Evolutionary conservation across 2,113 vertebrate species (phyloP).

Genomic region (Megaleporinus macrocephalus): DNA sequence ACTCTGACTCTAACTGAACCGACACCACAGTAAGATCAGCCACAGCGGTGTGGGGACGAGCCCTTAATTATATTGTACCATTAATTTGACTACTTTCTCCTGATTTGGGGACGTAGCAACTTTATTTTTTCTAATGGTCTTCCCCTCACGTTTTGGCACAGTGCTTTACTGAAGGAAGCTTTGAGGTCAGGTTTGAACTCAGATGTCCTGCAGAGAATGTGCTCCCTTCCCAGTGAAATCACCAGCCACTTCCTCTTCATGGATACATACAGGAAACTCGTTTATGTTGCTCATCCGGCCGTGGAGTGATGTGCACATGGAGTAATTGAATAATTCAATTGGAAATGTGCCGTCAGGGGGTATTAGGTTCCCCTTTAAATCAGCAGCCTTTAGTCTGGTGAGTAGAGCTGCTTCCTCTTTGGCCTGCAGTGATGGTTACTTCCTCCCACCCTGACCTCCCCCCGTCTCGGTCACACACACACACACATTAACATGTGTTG

Average conservation of each 20-base stretch:
- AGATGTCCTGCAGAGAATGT: background rate
- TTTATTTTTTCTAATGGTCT: no score
- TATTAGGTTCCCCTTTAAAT: conserved; percentile 57
- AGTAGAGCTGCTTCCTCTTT: conserved; percentile 51
- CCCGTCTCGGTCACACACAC: conserved; percentile 4
- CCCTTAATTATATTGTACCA: no score
- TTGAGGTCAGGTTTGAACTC: background rate
- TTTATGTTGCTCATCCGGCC: conserved; percentile 43
- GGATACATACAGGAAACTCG: conserved; percentile 39
- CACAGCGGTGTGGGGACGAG: no score
- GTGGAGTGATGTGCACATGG: conserved; percentile 63
- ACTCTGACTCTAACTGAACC: no score
- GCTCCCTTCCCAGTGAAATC: background rate
- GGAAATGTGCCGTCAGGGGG: conserved; percentile 61
- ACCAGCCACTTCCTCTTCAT: conserved; percentile 12
- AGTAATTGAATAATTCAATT: conserved; percentile 68
- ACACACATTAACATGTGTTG: background rate
- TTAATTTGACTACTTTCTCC: no score
- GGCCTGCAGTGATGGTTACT: conserved; percentile 40
- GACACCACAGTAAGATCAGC: no score
- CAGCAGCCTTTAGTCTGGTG: conserved; percentile 42
- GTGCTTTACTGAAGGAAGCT: background rate
- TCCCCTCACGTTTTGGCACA: no score
- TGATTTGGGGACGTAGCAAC: no score
- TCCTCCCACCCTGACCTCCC: conserved; percentile 32